Conservation (phyloP, 2,797 vertebrate genomes). For the Phylloscopus collybita region DNA sequence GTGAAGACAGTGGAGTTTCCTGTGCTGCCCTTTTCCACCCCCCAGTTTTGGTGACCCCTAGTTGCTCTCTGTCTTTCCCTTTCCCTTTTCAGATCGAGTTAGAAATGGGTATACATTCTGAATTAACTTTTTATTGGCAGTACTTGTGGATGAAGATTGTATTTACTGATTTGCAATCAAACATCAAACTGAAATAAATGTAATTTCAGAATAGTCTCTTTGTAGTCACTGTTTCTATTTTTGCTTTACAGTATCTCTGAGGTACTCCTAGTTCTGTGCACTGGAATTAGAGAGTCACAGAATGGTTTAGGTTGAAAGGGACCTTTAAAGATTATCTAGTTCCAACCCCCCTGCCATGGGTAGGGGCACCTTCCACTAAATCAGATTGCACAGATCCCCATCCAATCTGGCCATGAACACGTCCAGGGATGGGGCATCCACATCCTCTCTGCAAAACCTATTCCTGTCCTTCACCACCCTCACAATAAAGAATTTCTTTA, state of each 20-base stretch:
- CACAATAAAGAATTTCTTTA: not conserved
- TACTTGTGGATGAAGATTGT: not conserved
- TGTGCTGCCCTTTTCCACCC: not conserved
- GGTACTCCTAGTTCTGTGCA: not conserved
- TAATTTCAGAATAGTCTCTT: not conserved
- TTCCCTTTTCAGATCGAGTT: not conserved
- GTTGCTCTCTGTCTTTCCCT: not conserved
- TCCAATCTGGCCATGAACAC: not conserved
- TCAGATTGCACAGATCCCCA: not conserved
- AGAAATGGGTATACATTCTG: not conserved
- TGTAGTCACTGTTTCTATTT: not conserved
- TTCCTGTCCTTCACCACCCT: not conserved
- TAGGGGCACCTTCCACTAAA: not conserved
- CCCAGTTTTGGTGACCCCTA: not conserved
- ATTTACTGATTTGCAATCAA: not conserved
- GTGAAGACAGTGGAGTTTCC: not conserved
- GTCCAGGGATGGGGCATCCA: not conserved
- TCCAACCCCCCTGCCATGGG: not conserved
- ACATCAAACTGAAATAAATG: not conserved
- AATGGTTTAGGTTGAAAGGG: not conserved
- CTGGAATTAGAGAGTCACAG: not conserved
- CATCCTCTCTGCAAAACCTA: not conserved
- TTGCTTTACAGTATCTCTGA: not conserved
- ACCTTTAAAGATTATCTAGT: not conserved
- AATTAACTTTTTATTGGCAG: not conserved